phyloP scores from a whole-genome alignment of 2,888 invertebrate species.

The Argyresthia albistria region DNA sequence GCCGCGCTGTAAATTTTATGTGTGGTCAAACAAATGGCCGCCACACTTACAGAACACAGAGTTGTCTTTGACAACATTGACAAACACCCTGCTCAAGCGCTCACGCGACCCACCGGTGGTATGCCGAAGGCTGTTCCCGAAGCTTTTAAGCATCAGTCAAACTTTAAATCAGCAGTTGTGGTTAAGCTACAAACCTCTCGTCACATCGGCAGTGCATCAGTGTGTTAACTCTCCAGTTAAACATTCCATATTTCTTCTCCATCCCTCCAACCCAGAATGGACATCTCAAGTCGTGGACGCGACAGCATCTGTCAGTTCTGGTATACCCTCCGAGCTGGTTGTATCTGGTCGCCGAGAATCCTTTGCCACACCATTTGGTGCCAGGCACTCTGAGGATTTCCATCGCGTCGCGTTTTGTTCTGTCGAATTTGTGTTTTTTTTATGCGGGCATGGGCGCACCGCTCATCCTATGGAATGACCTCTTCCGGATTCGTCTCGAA shows the following conservation, averaged over 20 bases:
- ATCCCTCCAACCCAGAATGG: conserved; percentile 88
- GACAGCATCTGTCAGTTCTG: conserved; percentile 89
- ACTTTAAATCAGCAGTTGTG: not conserved
- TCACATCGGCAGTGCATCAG: conserved; percentile 95
- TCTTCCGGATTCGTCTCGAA: not conserved
- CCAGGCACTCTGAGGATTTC: conserved; percentile 88
- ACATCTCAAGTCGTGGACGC: conserved; percentile 89
- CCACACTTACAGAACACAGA: too few relatives aligned
- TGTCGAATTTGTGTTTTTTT: conserved; percentile 25
- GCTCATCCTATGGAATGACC: conserved; percentile 13
- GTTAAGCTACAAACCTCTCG: conserved; percentile 77
- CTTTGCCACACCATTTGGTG: conserved; percentile 95
- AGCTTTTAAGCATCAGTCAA: too few relatives aligned
- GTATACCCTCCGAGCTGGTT: conserved; percentile 88
- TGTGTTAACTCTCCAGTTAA: conserved; percentile 92
- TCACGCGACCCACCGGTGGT: too few relatives aligned
- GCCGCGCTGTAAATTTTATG: too few relatives aligned
- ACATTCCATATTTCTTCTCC: conserved; percentile 86
- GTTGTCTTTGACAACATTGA: too few relatives aligned
- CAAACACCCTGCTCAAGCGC: too few relatives aligned
- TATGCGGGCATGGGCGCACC: conserved; percentile 6
- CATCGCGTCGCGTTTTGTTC: conserved; percentile 57
- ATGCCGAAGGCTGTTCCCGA: too few relatives aligned
- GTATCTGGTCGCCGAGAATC: conserved; percentile 84
- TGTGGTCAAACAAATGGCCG: too few relatives aligned